Evolutionary conservation across 2,113 vertebrate species (phyloP).

Genomic region (Mastomys coucha): DNA sequence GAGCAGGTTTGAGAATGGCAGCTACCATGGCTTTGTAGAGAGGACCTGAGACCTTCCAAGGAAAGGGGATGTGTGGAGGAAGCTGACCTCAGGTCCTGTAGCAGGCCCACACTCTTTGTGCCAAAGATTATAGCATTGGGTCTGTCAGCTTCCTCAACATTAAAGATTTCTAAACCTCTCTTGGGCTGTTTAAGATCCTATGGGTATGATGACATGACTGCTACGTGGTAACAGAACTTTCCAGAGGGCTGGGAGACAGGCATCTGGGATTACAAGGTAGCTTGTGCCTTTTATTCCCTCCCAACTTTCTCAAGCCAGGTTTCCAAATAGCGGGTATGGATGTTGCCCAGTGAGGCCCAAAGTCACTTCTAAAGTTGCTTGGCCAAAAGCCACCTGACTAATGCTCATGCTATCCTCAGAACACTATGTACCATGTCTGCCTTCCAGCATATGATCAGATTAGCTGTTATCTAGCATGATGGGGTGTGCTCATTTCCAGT

Average conservation of each 20-base stretch:
- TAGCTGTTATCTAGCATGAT: slow-evolving; percentile 64
- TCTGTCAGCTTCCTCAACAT: neutral
- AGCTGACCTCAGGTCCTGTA: neutral
- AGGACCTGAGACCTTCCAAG: neutral
- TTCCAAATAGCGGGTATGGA: slow-evolving; percentile 51
- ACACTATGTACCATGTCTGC: slow-evolving; percentile 7
- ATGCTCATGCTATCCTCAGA: neutral
- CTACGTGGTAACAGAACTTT: neutral
- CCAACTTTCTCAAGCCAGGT: slow-evolving; percentile 44
- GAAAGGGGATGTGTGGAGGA: neutral
- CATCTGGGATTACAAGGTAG: slow-evolving; percentile 18
- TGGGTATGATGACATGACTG: neutral
- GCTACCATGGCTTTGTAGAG: neutral
- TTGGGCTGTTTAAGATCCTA: neutral
- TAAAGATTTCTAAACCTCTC: neutral
- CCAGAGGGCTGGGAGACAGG: neutral
- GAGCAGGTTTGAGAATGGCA: neutral
- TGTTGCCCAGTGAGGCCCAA: slow-evolving; percentile 11
- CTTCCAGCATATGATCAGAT: slow-evolving; percentile 38
- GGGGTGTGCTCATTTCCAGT: slow-evolving; percentile 32
- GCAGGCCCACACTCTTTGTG: neutral
- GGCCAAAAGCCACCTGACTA: slow-evolving; percentile 61
- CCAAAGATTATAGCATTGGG: neutral
- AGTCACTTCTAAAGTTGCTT: slow-evolving; percentile 66
- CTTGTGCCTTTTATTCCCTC: slow-evolving; percentile 37